Evolutionary conservation across 2,797 vertebrate genomes (phyloP).

Genomic region (Lycodopsis pacificus): DNA sequence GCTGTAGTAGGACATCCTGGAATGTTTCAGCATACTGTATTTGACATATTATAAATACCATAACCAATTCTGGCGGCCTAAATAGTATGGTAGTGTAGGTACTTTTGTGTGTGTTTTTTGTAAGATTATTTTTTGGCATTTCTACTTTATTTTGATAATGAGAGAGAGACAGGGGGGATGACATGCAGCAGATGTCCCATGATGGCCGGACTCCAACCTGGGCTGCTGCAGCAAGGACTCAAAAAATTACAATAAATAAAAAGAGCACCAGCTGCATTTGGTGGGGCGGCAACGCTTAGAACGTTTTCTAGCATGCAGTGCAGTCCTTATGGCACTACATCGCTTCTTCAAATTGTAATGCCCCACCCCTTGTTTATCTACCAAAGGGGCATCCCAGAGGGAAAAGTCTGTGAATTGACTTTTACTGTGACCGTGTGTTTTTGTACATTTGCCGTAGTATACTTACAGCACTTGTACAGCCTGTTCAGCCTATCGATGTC

Average conservation of each 20-base stretch:
- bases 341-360: background rate
- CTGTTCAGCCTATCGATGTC: constrained; percentile 74
- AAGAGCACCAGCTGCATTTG: too few species aligned
- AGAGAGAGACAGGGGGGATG: background rate
- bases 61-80: background rate
- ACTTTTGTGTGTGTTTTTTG: too few species aligned
- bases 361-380: too few species aligned
- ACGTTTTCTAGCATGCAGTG: background rate
- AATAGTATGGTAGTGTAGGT: background rate
- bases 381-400: too few species aligned
- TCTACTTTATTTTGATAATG: background rate
- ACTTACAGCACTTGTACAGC: constrained; percentile 78
- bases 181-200: background rate
- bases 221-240: too few species aligned
- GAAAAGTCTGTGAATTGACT: background rate
- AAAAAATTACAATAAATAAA: too few species aligned
- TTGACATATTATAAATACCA: background rate
- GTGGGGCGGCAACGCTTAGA: too few species aligned
- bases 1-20: background rate
- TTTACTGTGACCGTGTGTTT: background rate
- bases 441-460: background rate
- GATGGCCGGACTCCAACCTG: background rate
- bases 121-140: background rate
- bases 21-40: background rate
- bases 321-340: background rate